A percentile compares a stretch with the other conserved stretches of the same genome.
Conservation (phyloP, 2,113 vertebrate genomes). For the Oxygymnocypris stewartii region DNA sequence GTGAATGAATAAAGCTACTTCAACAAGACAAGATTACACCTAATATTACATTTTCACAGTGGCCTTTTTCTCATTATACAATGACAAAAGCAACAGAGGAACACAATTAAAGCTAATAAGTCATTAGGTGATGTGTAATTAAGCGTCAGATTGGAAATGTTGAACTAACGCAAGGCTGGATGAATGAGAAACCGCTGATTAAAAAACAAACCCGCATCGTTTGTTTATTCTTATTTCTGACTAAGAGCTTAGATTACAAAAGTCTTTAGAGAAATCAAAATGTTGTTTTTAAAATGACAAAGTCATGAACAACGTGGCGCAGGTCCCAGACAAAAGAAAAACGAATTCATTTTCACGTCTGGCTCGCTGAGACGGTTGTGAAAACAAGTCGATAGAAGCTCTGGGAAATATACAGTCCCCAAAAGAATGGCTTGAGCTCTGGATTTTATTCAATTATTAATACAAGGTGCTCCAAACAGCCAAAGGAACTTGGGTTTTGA, state of each 20-base stretch:
- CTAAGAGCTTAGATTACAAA: neutral
- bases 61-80: neutral
- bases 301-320: constrained; percentile 4
- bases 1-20: neutral
- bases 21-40: neutral
- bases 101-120: neutral
- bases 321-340: constrained; percentile 27
- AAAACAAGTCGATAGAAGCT: constrained; percentile 5
- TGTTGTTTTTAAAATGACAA: constrained; percentile 25
- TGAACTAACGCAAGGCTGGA: neutral
- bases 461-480: neutral
- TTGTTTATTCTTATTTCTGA: neutral
- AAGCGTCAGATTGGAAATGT: constrained; percentile 4
- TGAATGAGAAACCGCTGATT: constrained; percentile 28
- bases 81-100: constrained; percentile 1
- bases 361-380: neutral
- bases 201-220: neutral
- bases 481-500: neutral
- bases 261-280: constrained; percentile 29
- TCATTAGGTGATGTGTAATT: constrained; percentile 11
- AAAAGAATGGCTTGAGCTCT: constrained; percentile 5
- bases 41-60: constrained; percentile 9
- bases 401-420: constrained; percentile 30
- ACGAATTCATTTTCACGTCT: neutral
- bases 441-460: constrained; percentile 5